Evolutionary conservation across 2,797 vertebrate genomes (phyloP), one percentile per base, ranked within the genome.

Genomic region (Hippoglossus hippoglossus): DNA sequence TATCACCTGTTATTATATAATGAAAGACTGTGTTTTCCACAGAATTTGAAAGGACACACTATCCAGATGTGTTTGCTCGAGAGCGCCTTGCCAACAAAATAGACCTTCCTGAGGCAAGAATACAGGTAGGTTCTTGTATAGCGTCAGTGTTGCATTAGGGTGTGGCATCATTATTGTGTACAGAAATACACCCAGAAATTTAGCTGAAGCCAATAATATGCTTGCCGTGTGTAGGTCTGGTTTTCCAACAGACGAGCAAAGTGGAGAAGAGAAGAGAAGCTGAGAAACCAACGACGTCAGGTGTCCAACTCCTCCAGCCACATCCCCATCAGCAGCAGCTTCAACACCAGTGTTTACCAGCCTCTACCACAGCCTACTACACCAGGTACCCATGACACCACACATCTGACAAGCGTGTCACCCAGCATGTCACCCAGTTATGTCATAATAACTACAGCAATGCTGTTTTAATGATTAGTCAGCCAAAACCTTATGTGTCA

Each of bases 11-110:
- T 22, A 34, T 57, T 22, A 28, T 66, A 3, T 60, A 47, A 70
- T 72, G 10, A 68, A n/a, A 18, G 13, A 5, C 22, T 52, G 28
- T 53, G 7, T 18, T 67, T 60, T 44, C 3, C 21, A 75, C 91
- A 99, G 98, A 99, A 90, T 99, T 99, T 91, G 98, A 99, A 92
- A 96, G 98, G 92, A 99, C 98, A 86, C 98, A 99, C 88, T 99
- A 99, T 80, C 98, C 98, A 5, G 98, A 99, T 89, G 98, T 99
- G 64, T 99, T 99, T 88, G 98, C 98, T 63, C 94, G 98, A 80
- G 98, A 99, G 93, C 96, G 98, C 91, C 96, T 99, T 83, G 98
- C 98, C 63, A 97, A 97, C 90, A 99, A 99, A 96, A 99, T 99
- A 87, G 98, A 99, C 92, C 95, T 99, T 73, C 98, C 98, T 67